phyloP scores from a whole-genome alignment of 2,888 invertebrate species.

The Rhamnusium bicolor region DNA sequence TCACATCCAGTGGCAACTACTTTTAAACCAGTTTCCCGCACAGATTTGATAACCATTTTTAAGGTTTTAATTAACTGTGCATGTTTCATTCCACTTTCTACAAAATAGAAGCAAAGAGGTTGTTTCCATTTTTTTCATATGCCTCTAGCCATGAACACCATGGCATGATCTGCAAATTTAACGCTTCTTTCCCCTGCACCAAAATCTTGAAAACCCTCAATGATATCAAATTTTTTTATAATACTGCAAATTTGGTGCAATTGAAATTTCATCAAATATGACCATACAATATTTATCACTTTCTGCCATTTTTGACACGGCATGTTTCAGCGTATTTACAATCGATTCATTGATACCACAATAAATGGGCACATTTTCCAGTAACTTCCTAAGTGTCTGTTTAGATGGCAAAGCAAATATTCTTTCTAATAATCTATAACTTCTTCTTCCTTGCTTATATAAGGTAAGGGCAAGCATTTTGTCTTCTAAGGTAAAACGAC shows the following conservation, averaged over 20 bases:
- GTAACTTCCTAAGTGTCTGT: no score
- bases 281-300: background rate
- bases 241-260: background rate
- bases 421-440: no score
- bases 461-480: no score
- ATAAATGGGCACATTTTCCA: no score
- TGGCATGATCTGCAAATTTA: background rate
- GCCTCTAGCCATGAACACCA: background rate
- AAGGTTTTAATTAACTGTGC: background rate
- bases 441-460: no score
- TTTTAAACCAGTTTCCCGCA: background rate
- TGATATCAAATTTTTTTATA: background rate
- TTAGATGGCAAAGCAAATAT: no score
- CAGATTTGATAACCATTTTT: background rate
- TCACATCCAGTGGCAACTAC: background rate
- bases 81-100: background rate
- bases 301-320: background rate
- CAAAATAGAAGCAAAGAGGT: background rate
- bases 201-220: background rate
- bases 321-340: background rate
- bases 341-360: no score
- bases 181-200: background rate
- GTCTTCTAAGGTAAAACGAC: no score
- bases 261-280: background rate
- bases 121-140: constrained; percentile 4